phyloP scores from a whole-genome alignment of 1,140 invertebrate genomes.

The Bombus sylvicola region DNA sequence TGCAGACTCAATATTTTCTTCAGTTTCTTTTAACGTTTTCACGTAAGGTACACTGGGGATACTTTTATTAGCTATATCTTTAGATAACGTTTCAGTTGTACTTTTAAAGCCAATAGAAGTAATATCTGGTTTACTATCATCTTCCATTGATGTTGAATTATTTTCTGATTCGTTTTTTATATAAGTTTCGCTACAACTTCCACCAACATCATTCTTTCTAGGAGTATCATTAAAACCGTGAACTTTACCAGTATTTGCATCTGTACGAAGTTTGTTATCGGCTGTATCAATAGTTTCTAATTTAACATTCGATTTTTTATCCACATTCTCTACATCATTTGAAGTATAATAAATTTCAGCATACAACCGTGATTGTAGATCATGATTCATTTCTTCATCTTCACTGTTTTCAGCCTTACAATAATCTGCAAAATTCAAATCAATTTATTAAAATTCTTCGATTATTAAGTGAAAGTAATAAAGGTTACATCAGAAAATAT shows the following conservation, averaged over 20 bases:
- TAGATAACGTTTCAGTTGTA: background rate
- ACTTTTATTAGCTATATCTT: background rate
- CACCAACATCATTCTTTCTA: background rate
- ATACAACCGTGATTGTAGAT: conserved; percentile 72
- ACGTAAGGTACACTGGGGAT: background rate
- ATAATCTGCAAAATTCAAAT: conserved; percentile 44
- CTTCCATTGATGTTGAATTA: conserved; percentile 1
- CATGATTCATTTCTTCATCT: conserved; percentile 59
- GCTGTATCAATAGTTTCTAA: background rate
- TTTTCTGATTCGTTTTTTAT: background rate
- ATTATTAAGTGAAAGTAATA: background rate
- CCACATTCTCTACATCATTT: background rate
- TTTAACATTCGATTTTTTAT: background rate
- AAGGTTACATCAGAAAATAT: conserved; percentile 7
- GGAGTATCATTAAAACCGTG: background rate
- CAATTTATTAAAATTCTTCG: background rate
- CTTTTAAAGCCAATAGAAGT: background rate
- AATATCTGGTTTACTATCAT: conserved; percentile 10
- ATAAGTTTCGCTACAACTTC: no score
- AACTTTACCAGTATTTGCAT: background rate
- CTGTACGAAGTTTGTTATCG: background rate
- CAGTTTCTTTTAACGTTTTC: background rate
- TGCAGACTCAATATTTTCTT: background rate
- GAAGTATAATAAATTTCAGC: conserved; percentile 71
- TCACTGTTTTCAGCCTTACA: conserved; percentile 49